These are phyloP conservation scores for Artemia sp. DNA, from an alignment of 2,888 invertebrate species.

Conservation along the genomic window DNA sequence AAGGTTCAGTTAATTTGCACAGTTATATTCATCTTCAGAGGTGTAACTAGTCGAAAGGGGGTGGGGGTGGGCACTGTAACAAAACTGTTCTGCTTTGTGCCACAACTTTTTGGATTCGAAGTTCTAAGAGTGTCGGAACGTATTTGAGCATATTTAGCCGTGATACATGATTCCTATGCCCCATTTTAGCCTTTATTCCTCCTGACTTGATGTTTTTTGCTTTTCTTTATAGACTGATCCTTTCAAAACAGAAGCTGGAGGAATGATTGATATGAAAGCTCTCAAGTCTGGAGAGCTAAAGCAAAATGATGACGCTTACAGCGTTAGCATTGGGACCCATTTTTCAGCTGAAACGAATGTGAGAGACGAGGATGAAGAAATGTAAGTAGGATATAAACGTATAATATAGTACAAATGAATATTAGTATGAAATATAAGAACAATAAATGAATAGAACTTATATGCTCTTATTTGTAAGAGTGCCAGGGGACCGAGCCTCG, in stretches of 20 bases:
- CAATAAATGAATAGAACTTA: no score
- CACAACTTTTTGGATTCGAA: not conserved
- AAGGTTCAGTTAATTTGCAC: no score
- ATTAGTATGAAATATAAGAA: no score
- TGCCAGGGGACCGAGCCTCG: no score
- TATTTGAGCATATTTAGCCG: no score
- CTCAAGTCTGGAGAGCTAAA: slow-evolving; percentile 61
- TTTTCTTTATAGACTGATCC: slow-evolving; percentile 44
- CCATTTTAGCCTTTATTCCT: not conserved
- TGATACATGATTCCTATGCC: no score
- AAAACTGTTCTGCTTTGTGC: no score
- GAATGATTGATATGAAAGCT: slow-evolving; percentile 73
- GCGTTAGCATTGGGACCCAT: slow-evolving; percentile 83
- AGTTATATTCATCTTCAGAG: no score
- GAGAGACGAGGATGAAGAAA: slow-evolving; percentile 94
- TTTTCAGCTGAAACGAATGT: slow-evolving; percentile 97
- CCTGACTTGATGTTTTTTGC: slow-evolving; percentile 13
- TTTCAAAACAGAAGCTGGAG: slow-evolving; percentile 60
- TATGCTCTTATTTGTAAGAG: no score
- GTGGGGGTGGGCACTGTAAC: no score
- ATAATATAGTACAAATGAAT: no score
- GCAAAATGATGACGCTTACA: slow-evolving; percentile 69
- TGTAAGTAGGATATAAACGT: slow-evolving; percentile 43
- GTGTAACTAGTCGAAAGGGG: no score
- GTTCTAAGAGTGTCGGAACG: not conserved